These are phyloP conservation scores for Porites divaricata DNA, from an alignment of 92 coral and sea anemone species.

Conservation along the genomic window DNA sequence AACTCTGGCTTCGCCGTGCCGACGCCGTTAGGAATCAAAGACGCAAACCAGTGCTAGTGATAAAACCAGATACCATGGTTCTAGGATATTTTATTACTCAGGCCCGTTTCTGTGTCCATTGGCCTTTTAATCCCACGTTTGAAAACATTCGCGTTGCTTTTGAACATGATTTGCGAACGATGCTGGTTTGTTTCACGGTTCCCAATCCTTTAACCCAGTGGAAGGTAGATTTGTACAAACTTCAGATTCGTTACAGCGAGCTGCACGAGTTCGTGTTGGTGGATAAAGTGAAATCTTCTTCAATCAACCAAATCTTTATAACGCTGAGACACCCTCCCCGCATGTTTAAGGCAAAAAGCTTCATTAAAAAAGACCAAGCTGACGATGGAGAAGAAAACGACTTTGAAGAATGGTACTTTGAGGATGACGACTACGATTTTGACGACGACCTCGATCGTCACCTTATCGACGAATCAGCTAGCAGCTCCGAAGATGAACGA, in stretches of 20 bases:
- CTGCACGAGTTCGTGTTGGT: slow-evolving; percentile 76
- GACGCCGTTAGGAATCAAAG: slow-evolving; percentile 38
- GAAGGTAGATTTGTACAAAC: slow-evolving; percentile 38
- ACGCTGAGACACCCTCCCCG: slow-evolving; percentile 67
- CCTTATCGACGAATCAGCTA: slow-evolving; percentile 32
- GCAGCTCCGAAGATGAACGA: slow-evolving; percentile 46
- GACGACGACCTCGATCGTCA: slow-evolving; percentile 42
- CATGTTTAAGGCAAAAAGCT: slow-evolving; percentile 45
- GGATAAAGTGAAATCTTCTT: slow-evolving; percentile 41
- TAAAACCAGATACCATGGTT: slow-evolving; percentile 62
- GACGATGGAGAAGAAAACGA: slow-evolving; percentile 53
- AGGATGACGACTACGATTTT: slow-evolving; percentile 53
- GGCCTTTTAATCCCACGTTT: slow-evolving; percentile 68
- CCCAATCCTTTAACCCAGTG: slow-evolving; percentile 29
- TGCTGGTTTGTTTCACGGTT: slow-evolving; percentile 64
- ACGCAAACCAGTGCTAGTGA: slow-evolving; percentile 70
- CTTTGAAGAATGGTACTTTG: slow-evolving; percentile 48
- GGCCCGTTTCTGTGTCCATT: slow-evolving; percentile 69
- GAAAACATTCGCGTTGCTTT: slow-evolving; percentile 71
- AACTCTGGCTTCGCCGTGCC: slow-evolving; percentile 72
- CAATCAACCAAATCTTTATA: slow-evolving; percentile 31
- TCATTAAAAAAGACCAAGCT: slow-evolving; percentile 43
- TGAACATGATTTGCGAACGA: slow-evolving; percentile 84
- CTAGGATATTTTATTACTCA: slow-evolving; percentile 84
- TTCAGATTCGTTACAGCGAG: slow-evolving; percentile 73